Conservation (phyloP, 2,888 invertebrate species). For the Rhamnusium bicolor region DNA sequence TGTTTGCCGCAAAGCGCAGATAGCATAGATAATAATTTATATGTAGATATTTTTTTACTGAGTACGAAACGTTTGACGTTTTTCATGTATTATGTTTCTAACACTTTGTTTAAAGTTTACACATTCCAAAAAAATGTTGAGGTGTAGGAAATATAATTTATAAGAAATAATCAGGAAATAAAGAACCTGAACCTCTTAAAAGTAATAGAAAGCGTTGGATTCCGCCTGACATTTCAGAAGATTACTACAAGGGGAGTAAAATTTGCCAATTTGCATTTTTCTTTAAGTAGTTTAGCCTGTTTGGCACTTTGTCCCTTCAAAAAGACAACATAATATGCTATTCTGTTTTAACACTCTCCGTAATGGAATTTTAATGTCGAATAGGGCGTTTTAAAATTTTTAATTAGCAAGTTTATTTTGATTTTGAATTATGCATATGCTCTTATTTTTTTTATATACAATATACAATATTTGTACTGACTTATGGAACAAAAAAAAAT, state of each 20-base stretch:
- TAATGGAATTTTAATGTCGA: constrained; percentile 47
- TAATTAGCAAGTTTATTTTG: background rate
- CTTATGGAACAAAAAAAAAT: too few relatives aligned
- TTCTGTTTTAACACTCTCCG: constrained; percentile 41
- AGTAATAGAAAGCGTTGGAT: background rate
- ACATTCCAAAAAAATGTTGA: too few relatives aligned
- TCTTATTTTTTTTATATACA: background rate
- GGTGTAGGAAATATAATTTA: background rate
- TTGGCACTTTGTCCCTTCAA: constrained; percentile 37
- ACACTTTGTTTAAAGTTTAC: too few relatives aligned
- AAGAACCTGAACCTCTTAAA: background rate
- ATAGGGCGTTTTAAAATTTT: constrained; percentile 7
- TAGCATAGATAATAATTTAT: too few relatives aligned
- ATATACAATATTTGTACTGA: too few relatives aligned
- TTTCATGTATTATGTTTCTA: too few relatives aligned
- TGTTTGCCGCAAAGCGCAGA: too few relatives aligned
- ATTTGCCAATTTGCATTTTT: constrained; percentile 45
- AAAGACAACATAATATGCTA: constrained; percentile 32
- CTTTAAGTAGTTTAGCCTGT: constrained; percentile 39
- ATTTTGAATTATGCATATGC: background rate
- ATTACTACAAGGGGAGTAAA: constrained; percentile 23
- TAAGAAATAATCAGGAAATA: background rate
- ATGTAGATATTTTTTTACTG: too few relatives aligned
- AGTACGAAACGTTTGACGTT: too few relatives aligned
- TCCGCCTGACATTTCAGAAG: constrained; percentile 8